phyloP scores from a whole-genome alignment of 2,797 vertebrate genomes.

The Oryzias dopingdopingensis region DNA sequence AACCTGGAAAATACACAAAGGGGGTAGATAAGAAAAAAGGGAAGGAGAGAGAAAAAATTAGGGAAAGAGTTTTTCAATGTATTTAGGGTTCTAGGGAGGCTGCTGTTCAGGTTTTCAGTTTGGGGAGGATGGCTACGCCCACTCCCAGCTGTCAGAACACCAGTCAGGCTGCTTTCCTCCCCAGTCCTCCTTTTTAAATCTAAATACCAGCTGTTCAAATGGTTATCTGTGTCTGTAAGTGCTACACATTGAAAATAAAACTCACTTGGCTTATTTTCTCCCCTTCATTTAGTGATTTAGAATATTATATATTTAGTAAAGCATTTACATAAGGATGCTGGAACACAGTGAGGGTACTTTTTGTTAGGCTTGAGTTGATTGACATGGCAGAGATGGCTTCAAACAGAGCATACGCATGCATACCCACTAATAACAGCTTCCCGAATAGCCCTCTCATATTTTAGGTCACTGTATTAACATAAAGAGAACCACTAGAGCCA shows the following conservation, averaged over 20 bases:
- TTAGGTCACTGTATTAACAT: slow-evolving; percentile 64
- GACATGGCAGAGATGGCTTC: slow-evolving; percentile 53
- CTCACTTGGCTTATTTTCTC: not conserved
- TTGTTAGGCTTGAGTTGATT: slow-evolving; percentile 52
- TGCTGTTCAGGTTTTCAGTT: slow-evolving; percentile 25
- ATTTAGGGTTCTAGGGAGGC: slow-evolving; percentile 35
- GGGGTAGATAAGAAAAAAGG: slow-evolving; percentile 29
- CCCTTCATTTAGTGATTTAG: slow-evolving; percentile 7
- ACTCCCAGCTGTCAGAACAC: slow-evolving; percentile 42
- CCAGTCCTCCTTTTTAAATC: slow-evolving; percentile 5
- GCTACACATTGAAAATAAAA: slow-evolving; percentile 1
- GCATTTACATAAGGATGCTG: slow-evolving; percentile 42
- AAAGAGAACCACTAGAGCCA: slow-evolving; percentile 58
- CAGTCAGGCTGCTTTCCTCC: slow-evolving; percentile 23
- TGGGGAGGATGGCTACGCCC: slow-evolving; percentile 21
- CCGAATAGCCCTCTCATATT: slow-evolving; percentile 47
- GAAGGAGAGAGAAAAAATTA: slow-evolving; percentile 26
- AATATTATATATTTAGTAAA: slow-evolving; percentile 51
- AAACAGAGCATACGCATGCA: slow-evolving; percentile 60
- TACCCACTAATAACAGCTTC: slow-evolving; percentile 67
- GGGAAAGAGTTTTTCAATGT: slow-evolving; percentile 25
- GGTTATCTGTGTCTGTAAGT: not conserved
- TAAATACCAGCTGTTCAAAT: slow-evolving; percentile 28
- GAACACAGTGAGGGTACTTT: slow-evolving; percentile 41
- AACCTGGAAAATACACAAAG: slow-evolving; percentile 37